Evolutionary conservation across 1,140 invertebrate species (phyloP).

Genomic region (Coptotermes formosanus): DNA sequence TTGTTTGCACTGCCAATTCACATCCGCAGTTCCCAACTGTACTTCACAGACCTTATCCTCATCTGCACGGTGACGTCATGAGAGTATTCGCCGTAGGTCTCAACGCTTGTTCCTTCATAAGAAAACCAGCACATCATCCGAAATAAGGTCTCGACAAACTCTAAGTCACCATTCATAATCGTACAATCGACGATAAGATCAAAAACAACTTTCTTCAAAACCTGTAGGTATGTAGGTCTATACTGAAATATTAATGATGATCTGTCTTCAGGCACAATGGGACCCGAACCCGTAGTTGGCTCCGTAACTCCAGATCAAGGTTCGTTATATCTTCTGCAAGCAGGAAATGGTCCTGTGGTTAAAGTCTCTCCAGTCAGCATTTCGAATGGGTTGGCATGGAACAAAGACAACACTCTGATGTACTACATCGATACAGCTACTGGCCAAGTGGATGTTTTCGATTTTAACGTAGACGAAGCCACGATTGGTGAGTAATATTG

Average conservation of each 20-base stretch:
- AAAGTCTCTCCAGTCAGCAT: conserved; percentile 54
- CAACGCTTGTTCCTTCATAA: too few relatives aligned
- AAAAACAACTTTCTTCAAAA: too few relatives aligned
- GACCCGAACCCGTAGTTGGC: conserved; percentile 53
- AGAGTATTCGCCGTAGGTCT: too few relatives aligned
- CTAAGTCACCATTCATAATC: too few relatives aligned
- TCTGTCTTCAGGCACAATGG: conserved; percentile 66
- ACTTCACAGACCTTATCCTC: too few relatives aligned
- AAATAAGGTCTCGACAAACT: too few relatives aligned
- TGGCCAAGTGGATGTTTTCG: conserved; percentile 64
- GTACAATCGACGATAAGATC: too few relatives aligned
- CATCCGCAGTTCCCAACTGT: too few relatives aligned
- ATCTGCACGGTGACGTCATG: too few relatives aligned
- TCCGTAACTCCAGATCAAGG: conserved; percentile 55
- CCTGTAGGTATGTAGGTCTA: too few relatives aligned
- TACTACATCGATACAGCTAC: conserved; percentile 77
- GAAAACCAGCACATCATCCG: too few relatives aligned
- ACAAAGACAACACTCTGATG: conserved; percentile 62
- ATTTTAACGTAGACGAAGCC: conserved; percentile 69
- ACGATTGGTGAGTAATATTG: conserved; percentile 58
- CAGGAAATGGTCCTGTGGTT: not conserved
- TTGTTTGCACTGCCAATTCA: too few relatives aligned
- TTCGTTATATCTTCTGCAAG: conserved; percentile 55
- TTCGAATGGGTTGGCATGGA: conserved; percentile 84
- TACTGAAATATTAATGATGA: not conserved